Percentiles rank a stretch among this genome's conserved stretches.
phyloP scores from a whole-genome alignment of 2,113 vertebrate genomes.

The Motacilla tschutschensis region DNA sequence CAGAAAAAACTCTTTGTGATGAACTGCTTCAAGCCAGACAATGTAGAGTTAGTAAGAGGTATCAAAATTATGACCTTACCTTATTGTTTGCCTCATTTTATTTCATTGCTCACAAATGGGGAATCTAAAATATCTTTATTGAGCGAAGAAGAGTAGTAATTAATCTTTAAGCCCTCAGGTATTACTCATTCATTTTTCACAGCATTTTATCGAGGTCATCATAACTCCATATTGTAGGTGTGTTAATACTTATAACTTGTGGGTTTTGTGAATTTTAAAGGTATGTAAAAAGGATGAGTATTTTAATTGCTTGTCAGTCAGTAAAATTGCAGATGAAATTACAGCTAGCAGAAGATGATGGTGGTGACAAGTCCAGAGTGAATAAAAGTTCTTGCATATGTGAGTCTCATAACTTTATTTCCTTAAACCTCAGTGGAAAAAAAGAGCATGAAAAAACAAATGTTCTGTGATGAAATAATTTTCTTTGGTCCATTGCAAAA shows the following conservation, averaged over 20 bases:
- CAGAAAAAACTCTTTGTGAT: not conserved
- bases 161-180: not conserved
- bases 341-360: not conserved
- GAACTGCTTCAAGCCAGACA: not conserved
- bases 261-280: not conserved
- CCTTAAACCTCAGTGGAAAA: not conserved
- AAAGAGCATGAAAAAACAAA: not conserved
- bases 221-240: not conserved
- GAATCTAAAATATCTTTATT: not conserved
- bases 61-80: not conserved
- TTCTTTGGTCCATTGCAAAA: not conserved
- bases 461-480: not conserved
- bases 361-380: not conserved
- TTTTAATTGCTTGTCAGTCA: not conserved
- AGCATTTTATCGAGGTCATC: conserved; percentile 4
- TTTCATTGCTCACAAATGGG: not conserved
- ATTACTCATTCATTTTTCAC: not conserved
- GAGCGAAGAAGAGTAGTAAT: not conserved
- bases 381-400: not conserved
- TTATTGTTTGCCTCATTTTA: not conserved
- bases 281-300: not conserved
- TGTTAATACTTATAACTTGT: not conserved
- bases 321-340: not conserved
- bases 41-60: not conserved
- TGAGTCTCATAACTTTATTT: not conserved